Percentiles rank a stretch among this genome's conserved stretches.
Evolutionary conservation across 2,888 invertebrate genomes (phyloP).

Genomic region (Conchocele bisecta): DNA sequence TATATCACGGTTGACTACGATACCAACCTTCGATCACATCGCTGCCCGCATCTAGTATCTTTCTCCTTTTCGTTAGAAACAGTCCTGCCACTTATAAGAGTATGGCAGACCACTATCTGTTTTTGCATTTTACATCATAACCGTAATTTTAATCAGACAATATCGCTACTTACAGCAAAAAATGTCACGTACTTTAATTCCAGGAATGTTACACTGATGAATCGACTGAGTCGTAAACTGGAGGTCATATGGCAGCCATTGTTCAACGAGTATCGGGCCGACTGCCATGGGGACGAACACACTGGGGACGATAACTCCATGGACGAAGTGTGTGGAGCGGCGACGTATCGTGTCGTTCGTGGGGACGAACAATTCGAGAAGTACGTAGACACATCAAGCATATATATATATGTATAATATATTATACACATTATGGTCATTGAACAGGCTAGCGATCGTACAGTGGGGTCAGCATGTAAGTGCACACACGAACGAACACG

Average conservation of each 20-base stretch:
- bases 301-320: conserved; percentile 9
- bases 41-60: too few relatives aligned
- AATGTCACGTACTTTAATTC: neutral
- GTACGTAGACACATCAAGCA: conserved; percentile 2
- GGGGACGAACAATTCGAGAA: conserved; percentile 33
- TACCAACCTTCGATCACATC: too few relatives aligned
- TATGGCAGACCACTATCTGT: too few relatives aligned
- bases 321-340: conserved; percentile 34
- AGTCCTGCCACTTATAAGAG: too few relatives aligned
- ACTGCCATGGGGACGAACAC: conserved; percentile 31
- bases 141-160: too few relatives aligned
- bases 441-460: neutral
- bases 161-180: too few relatives aligned
- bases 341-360: conserved; percentile 23
- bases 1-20: too few relatives aligned
- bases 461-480: too few relatives aligned
- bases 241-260: conserved; percentile 18
- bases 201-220: conserved; percentile 53
- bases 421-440: neutral
- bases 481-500: too few relatives aligned
- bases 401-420: neutral
- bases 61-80: too few relatives aligned
- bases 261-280: conserved; percentile 32
- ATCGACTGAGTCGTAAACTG: conserved; percentile 31
- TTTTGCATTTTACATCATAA: too few relatives aligned